phyloP scores from a whole-genome alignment of 2,888 invertebrate species.

The Belgica antarctica region DNA sequence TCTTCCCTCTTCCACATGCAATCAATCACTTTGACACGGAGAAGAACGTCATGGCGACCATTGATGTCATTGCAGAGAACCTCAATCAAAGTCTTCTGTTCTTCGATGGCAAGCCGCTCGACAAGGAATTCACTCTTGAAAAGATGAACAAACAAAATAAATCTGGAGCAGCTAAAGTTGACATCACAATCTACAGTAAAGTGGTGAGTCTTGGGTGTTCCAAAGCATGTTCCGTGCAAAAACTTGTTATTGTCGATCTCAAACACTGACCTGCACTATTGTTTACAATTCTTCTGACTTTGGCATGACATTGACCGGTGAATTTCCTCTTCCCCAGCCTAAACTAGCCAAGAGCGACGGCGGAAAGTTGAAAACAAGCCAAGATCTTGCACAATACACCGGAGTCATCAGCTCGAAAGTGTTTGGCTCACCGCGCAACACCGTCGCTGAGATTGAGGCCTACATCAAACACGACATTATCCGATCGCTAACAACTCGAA shows the following conservation, averaged over 20 bases:
- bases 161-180: conserved; percentile 1
- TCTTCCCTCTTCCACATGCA: conserved; percentile 67
- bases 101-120: conserved; percentile 70
- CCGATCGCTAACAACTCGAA: conserved; percentile 77
- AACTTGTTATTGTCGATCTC: not conserved
- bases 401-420: conserved; percentile 59
- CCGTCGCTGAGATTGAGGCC: conserved; percentile 67
- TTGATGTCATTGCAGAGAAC: conserved; percentile 58
- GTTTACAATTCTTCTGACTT: not conserved
- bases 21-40: conserved; percentile 50
- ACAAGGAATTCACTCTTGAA: conserved; percentile 64
- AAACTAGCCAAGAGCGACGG: not conserved
- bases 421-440: conserved; percentile 75
- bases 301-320: too few relatives aligned
- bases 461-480: conserved; percentile 81
- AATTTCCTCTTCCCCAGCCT: too few relatives aligned
- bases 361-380: conserved; percentile 11
- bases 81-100: conserved; percentile 65
- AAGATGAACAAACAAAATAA: conserved; percentile 62
- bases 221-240: too few relatives aligned
- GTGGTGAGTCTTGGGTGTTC: conserved; percentile 27
- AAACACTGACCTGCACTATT: not conserved
- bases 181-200: conserved; percentile 30
- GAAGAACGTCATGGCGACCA: conserved; percentile 62
- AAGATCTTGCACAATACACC: conserved; percentile 6